Evolutionary conservation across 2,797 vertebrate species (phyloP).

Genomic region (Fistularia commersonii): DNA sequence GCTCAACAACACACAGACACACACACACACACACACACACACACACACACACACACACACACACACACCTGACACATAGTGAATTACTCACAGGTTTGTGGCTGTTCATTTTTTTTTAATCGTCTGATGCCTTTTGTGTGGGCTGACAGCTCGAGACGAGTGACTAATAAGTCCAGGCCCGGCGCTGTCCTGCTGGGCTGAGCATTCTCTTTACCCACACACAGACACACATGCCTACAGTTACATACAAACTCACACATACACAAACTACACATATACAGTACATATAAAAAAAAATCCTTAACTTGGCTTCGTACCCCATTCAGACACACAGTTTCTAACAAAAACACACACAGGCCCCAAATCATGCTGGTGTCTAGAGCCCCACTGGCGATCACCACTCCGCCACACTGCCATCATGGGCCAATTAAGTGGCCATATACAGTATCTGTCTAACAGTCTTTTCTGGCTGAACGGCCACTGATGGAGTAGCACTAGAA

Average conservation of each 20-base stretch:
- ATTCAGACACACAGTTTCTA: slow-evolving; percentile 24
- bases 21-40: slow-evolving; percentile 27
- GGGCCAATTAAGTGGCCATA: slow-evolving; percentile 81
- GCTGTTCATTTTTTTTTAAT: slow-evolving; percentile 74
- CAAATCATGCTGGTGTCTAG: slow-evolving; percentile 77
- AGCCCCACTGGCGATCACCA: slow-evolving; percentile 76
- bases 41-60: slow-evolving; percentile 24
- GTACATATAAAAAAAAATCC: background rate
- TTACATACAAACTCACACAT: slow-evolving; percentile 17
- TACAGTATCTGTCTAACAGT: slow-evolving; percentile 68
- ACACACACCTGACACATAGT: slow-evolving; percentile 59
- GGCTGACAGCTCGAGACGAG: slow-evolving; percentile 77
- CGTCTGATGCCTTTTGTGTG: slow-evolving; percentile 75
- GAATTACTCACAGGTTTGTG: slow-evolving; percentile 62
- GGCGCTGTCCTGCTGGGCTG: slow-evolving; percentile 73
- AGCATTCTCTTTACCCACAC: slow-evolving; percentile 60
- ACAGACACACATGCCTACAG: slow-evolving; percentile 37
- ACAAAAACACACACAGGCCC: slow-evolving; percentile 52
- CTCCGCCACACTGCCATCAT: slow-evolving; percentile 76
- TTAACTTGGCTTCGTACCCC: slow-evolving; percentile 25
- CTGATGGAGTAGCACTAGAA: slow-evolving; percentile 56
- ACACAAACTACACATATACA: slow-evolving; percentile 12
- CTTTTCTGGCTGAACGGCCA: slow-evolving; percentile 72
- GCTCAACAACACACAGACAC: slow-evolving; percentile 4
- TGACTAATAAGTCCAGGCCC: slow-evolving; percentile 77